A percentile compares a stretch with the other conserved stretches of the same genome.
These are phyloP conservation scores for Crocuta crocuta DNA, from an alignment of 2,113 vertebrate species.

Conservation along the genomic window DNA sequence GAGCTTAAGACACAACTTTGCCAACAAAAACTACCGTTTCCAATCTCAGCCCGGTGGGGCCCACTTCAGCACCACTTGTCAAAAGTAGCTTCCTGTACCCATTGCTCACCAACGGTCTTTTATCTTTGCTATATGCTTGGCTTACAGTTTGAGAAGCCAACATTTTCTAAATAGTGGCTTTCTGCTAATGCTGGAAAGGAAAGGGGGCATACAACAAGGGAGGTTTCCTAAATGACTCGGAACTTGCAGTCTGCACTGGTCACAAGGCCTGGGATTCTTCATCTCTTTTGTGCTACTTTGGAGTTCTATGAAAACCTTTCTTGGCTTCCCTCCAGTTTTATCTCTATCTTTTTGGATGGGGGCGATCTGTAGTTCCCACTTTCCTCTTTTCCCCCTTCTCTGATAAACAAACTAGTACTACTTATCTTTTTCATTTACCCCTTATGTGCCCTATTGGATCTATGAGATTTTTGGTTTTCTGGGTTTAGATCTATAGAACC, in stretches of 20 bases:
- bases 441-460: neutral
- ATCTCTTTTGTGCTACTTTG: neutral
- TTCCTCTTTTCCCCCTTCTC: neutral
- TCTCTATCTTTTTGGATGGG: neutral
- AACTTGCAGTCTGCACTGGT: rapidly evolving
- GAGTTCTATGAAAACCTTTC: neutral
- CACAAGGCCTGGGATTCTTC: neutral
- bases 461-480: neutral
- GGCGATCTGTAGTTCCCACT: constrained; percentile 6
- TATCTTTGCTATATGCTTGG: neutral
- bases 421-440: constrained; percentile 3
- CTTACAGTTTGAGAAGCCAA: neutral
- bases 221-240: constrained; percentile 18
- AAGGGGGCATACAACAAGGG: rapidly evolving
- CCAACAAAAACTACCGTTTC: constrained; percentile 49
- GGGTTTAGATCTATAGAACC: neutral
- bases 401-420: neutral
- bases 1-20: constrained; percentile 13
- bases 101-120: neutral
- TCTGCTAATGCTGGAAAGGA: neutral
- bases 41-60: rapidly evolving
- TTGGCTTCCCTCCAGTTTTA: neutral
- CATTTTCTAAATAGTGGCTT: neutral
- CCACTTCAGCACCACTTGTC: neutral
- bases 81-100: constrained; percentile 3